Evolutionary conservation across 2,797 vertebrate species (phyloP).

Genomic region (Acomys russatus): DNA sequence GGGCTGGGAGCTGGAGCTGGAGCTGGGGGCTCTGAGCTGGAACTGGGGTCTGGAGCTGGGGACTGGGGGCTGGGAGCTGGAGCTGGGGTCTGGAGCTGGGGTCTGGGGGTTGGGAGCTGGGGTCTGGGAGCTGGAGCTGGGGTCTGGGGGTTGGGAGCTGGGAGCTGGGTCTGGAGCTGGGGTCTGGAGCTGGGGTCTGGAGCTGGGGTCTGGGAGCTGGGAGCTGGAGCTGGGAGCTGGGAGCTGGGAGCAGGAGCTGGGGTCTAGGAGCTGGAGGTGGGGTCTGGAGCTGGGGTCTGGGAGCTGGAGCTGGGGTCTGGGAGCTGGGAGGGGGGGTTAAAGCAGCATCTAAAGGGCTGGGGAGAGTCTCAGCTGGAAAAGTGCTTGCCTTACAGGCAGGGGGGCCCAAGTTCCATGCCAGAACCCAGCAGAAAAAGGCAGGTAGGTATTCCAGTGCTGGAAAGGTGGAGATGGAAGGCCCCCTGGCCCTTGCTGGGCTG

Average conservation of each 20-base stretch:
- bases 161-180: neutral
- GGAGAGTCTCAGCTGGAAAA: neutral
- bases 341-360: neutral
- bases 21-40: neutral
- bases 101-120: neutral
- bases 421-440: neutral
- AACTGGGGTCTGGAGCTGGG: no score
- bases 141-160: no score
- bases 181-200: neutral
- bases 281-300: no score
- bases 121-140: neutral
- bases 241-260: neutral
- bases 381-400: neutral
- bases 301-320: neutral
- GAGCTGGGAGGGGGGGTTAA: neutral
- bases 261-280: no score
- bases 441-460: neutral
- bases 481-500: neutral
- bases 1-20: neutral
- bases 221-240: no score
- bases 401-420: neutral
- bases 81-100: no score
- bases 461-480: neutral
- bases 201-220: no score
- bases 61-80: neutral